Percentiles rank a stretch among this genome's conserved stretches.
Evolutionary conservation across 2,797 vertebrate species (phyloP).

Genomic region (Craterocephalus amniculus): DNA sequence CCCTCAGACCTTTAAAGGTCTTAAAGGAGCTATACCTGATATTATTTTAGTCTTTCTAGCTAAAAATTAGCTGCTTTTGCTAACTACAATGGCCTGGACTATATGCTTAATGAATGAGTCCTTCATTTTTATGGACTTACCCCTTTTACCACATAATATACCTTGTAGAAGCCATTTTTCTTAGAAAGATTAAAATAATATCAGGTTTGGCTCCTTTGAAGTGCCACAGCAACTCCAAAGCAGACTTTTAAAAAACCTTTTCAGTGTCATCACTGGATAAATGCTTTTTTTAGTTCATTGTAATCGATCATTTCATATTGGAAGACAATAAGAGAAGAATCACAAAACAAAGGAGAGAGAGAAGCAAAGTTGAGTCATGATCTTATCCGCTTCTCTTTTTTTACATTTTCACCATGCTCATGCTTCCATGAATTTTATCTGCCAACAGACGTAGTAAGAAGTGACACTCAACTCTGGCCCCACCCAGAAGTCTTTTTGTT

Average conservation of each 20-base stretch:
- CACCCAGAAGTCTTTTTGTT: conserved; percentile 61
- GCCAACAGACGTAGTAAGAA: conserved; percentile 44
- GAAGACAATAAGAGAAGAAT: conserved; percentile 71
- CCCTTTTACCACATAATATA: too few species aligned
- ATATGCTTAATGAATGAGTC: too few species aligned
- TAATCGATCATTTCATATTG: conserved; percentile 75
- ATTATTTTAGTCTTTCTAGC: too few species aligned
- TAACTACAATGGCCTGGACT: too few species aligned
- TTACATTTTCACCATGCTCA: conserved; percentile 56
- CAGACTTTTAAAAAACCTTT: conserved; percentile 62
- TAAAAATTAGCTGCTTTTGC: too few species aligned
- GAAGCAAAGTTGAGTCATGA: conserved; percentile 67
- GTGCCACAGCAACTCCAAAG: conserved; percentile 48
- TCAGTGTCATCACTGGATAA: conserved; percentile 71
- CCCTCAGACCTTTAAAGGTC: conserved; percentile 37
- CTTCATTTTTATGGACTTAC: too few species aligned
- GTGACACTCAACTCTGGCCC: conserved; percentile 59
- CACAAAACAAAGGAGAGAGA: conserved; percentile 66
- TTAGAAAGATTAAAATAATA: too few species aligned
- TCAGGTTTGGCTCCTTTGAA: too few species aligned
- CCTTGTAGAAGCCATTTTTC: too few species aligned
- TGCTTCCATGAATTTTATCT: conserved; percentile 59
- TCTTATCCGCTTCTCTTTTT: conserved; percentile 54
- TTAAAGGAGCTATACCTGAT: too few species aligned
- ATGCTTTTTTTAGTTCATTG: conserved; percentile 65